Evolutionary conservation across 1,140 invertebrate genomes (phyloP).

Genomic region (Euwallacea fornicatus): DNA sequence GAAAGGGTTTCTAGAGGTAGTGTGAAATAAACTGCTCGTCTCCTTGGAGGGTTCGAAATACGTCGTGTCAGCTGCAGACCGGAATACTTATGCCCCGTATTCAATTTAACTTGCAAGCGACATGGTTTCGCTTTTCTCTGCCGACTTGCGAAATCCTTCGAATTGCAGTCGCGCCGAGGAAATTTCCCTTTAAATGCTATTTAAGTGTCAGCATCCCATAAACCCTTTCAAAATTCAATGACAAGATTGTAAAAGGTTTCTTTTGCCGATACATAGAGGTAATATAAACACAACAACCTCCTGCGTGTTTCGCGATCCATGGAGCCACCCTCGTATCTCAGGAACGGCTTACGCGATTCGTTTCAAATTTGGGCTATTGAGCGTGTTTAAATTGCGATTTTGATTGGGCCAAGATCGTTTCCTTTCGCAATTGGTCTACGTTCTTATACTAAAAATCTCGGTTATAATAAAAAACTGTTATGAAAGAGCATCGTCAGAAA

Average conservation of each 20-base stretch:
- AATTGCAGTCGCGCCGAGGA: background rate
- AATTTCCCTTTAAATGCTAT: background rate
- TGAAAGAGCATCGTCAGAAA: too few relatives aligned
- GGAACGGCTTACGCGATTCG: background rate
- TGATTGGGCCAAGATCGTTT: too few relatives aligned
- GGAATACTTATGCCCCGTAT: slow-evolving; percentile 12
- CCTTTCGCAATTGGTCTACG: too few relatives aligned
- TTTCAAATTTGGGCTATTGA: background rate
- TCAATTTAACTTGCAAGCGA: slow-evolving; percentile 15
- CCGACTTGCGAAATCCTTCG: background rate
- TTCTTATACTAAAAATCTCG: too few relatives aligned
- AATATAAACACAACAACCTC: too few relatives aligned
- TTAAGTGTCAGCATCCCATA: background rate
- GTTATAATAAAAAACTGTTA: too few relatives aligned
- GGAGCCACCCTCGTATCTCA: background rate
- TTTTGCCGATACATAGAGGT: too few relatives aligned
- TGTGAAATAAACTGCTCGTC: slow-evolving; percentile 6
- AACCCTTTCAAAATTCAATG: background rate
- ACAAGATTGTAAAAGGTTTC: background rate
- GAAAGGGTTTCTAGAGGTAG: background rate
- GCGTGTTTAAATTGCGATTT: background rate
- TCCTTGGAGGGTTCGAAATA: slow-evolving; percentile 1
- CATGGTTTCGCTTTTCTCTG: slow-evolving; percentile 18
- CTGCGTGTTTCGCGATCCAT: too few relatives aligned
- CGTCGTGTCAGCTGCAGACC: background rate